Base-by-base conservation (phyloP, 2,113 vertebrate species). In the Crotalus horridus region DNA sequence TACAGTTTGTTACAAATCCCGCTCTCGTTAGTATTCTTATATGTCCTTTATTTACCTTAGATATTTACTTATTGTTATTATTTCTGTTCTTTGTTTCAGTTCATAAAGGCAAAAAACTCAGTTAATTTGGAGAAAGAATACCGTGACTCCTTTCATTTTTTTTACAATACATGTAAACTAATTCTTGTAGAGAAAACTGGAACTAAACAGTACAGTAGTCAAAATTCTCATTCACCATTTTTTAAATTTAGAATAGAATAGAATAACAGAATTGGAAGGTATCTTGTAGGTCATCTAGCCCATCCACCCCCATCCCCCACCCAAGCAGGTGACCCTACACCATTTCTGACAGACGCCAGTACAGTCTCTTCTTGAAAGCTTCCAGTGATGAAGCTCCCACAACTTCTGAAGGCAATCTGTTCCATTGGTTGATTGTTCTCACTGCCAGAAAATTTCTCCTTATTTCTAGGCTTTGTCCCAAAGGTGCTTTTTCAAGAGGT, bases 11-110 rank as follows among this genome's bases (percentile, higher is more conserved):
- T 81, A 39, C 17, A 43, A 43, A 81, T 81, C 21, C 74, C 21
- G 33, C 33, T 81, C 33, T 81, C 3, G 8, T 21, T 81, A 81
- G 94, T 97, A 94, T 53, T 96, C 93, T 90, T 89, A 94, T 93
- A 91, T 48, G 20, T 87, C n/a, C 56, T 46, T 86, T 15, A 2
- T 94, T 96, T 91, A 95, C 85, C 94, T 91, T 93, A 33, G 88
- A 33, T 48, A 29, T 33, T 51, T 90, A 24, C 64, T 56, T 39
- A 87, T 81, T 39, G 69, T 81, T 81, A 21, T 81, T 21, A 81
- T 85, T 87, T 87, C 20, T 61, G 6, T 20, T 17, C n/a, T 92
- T 48, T 64, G 93, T 92, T 93, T 96, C 9, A 23, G 43, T 24
- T 85, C 29, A 23, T 33, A 29, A 33, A 54, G 39, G 23, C 7